A percentile compares a stretch with the other conserved stretches of the same genome.
Conservation (phyloP, 1,140 invertebrate genomes). For the Macrostomum lignano region DNA sequence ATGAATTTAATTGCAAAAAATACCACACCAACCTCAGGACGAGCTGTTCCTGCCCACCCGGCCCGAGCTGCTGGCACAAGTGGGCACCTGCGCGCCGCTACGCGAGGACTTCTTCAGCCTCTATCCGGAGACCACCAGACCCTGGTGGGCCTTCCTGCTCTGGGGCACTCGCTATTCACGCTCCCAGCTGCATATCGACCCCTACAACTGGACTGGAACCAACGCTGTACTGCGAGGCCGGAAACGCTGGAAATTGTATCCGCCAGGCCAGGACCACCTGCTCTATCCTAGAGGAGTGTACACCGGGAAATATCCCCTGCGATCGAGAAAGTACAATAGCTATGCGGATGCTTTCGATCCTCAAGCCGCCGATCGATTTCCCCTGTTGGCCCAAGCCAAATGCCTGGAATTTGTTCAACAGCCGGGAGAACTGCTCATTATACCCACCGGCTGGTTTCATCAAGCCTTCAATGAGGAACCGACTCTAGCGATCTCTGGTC, state of each 20-base stretch:
- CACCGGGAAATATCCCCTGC: constrained; percentile 19
- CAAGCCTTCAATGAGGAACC: constrained; percentile 20
- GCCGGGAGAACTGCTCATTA: constrained; percentile 20
- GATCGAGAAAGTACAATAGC: constrained; percentile 24
- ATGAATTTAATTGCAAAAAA: too few species aligned
- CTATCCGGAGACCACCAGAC: constrained; percentile 16
- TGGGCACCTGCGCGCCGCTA: constrained; percentile 13
- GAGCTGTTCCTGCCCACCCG: constrained; percentile 17
- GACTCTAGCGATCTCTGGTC: constrained; percentile 17
- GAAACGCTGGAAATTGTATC: constrained; percentile 21
- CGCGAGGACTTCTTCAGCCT: constrained; percentile 19
- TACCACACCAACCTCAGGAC: too few species aligned
- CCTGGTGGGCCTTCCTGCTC: constrained; percentile 20
- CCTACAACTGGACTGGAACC: constrained; percentile 26
- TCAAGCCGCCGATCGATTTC: constrained; percentile 10
- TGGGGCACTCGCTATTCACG: constrained; percentile 21
- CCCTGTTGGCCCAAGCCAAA: constrained; percentile 11
- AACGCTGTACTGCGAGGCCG: constrained; percentile 18
- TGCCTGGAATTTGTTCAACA: constrained; percentile 17
- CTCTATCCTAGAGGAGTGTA: constrained; percentile 11
- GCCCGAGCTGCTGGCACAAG: constrained; percentile 13
- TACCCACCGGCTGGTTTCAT: constrained; percentile 25
- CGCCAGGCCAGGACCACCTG: constrained; percentile 19
- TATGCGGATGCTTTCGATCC: constrained; percentile 11
- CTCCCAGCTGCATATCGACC: constrained; percentile 22